phyloP scores from a whole-genome alignment of 2,797 vertebrate genomes.

The Acridotheres tristis region DNA sequence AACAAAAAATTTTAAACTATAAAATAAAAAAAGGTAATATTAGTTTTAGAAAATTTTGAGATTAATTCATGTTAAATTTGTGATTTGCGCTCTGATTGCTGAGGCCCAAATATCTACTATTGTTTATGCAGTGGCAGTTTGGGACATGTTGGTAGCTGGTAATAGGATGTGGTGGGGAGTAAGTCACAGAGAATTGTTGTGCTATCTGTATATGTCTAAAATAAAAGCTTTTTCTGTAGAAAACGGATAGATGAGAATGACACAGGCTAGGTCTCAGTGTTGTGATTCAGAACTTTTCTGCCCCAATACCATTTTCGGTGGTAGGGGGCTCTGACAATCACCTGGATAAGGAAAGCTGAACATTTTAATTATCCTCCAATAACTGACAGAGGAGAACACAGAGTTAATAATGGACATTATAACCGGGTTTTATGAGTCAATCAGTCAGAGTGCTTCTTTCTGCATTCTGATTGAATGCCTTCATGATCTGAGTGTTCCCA shows the following conservation, averaged over 20 bases:
- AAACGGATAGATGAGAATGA: neutral
- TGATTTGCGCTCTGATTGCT: neutral
- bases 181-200: neutral
- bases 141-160: neutral
- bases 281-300: neutral
- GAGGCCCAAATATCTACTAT: neutral
- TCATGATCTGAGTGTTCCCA: neutral
- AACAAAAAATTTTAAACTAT: accelerated
- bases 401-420: neutral
- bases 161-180: neutral
- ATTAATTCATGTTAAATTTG: neutral
- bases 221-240: neutral
- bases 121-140: neutral
- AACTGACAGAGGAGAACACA: neutral
- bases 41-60: neutral
- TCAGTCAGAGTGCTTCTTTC: neutral
- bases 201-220: neutral
- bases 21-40: neutral
- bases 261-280: neutral
- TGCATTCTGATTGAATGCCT: neutral
- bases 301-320: neutral
- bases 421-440: neutral
- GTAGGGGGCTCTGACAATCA: neutral
- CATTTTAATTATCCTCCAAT: neutral
- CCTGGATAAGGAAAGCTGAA: neutral